Conservation (phyloP, 2,888 invertebrate genomes). For the Nomada ruficornis region DNA sequence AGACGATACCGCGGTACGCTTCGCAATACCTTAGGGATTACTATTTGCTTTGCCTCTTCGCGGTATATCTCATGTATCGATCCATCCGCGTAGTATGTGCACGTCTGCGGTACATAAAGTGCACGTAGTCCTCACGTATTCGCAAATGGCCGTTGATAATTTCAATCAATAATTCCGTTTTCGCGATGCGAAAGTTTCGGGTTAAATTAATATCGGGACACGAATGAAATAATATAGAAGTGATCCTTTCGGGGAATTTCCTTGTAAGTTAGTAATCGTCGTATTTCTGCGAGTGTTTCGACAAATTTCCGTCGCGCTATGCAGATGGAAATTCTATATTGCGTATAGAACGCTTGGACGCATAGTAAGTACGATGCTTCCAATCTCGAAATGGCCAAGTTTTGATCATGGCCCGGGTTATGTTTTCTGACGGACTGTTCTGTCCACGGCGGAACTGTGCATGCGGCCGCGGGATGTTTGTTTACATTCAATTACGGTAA, state of each 20-base stretch:
- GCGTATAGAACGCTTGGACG: not conserved
- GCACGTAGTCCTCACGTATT: not conserved
- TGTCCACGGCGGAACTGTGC: not conserved
- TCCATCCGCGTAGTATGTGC: constrained; percentile 12
- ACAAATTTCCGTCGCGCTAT: not conserved
- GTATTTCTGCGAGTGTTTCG: not conserved
- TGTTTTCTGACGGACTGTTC: constrained; percentile 16
- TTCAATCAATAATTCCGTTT: constrained; percentile 33
- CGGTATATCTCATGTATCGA: constrained; percentile 36
- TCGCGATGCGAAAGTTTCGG: not conserved
- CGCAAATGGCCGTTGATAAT: constrained; percentile 38
- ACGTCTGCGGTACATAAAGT: constrained; percentile 4
- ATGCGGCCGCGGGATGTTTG: not conserved
- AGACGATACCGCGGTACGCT: constrained; percentile 59
- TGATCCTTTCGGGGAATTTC: not conserved
- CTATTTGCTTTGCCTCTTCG: constrained; percentile 65
- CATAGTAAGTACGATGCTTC: not conserved
- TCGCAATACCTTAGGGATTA: constrained; percentile 67
- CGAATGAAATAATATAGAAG: constrained; percentile 33
- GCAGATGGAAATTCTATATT: not conserved
- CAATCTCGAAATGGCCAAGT: constrained; percentile 54
- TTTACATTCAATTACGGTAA: constrained; percentile 40
- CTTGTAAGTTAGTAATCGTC: not conserved
- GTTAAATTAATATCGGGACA: constrained; percentile 6
- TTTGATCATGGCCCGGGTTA: constrained; percentile 23